Percentiles rank a stretch among this genome's conserved stretches.
Evolutionary conservation across 2,888 invertebrate genomes (phyloP).

Genomic region (Ethmia dodecea): DNA sequence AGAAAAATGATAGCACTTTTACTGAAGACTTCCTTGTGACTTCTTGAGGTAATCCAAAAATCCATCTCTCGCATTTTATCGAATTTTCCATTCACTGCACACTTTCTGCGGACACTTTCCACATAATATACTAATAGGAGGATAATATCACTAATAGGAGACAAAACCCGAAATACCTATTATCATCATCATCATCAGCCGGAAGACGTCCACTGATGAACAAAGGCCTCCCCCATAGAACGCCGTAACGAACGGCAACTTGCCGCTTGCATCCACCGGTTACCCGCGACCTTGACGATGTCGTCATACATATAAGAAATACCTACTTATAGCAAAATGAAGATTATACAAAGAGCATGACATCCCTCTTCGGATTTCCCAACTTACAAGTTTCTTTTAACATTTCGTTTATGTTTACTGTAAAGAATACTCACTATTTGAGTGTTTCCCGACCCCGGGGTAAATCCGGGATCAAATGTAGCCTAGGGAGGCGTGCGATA

Average conservation of each 20-base stretch:
- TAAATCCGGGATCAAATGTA: constrained; percentile 2
- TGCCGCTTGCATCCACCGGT: not conserved
- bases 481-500: not conserved
- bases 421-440: constrained; percentile 9
- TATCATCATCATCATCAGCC: too few species aligned
- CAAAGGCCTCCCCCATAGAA: not conserved
- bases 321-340: not conserved
- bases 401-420: constrained; percentile 5
- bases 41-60: too few species aligned
- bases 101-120: too few species aligned
- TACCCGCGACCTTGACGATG: not conserved
- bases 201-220: too few species aligned
- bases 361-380: not conserved
- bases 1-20: too few species aligned
- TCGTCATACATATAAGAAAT: too few species aligned
- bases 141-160: too few species aligned
- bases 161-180: too few species aligned
- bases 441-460: constrained; percentile 9
- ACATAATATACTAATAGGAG: too few species aligned
- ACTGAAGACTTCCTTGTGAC: too few species aligned
- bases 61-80: too few species aligned
- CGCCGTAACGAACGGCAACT: not conserved
- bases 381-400: not conserved
- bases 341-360: not conserved
- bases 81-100: too few species aligned